These are phyloP conservation scores for Myioborus miniatus DNA, from an alignment of 2,797 vertebrate species.

Conservation along the genomic window DNA sequence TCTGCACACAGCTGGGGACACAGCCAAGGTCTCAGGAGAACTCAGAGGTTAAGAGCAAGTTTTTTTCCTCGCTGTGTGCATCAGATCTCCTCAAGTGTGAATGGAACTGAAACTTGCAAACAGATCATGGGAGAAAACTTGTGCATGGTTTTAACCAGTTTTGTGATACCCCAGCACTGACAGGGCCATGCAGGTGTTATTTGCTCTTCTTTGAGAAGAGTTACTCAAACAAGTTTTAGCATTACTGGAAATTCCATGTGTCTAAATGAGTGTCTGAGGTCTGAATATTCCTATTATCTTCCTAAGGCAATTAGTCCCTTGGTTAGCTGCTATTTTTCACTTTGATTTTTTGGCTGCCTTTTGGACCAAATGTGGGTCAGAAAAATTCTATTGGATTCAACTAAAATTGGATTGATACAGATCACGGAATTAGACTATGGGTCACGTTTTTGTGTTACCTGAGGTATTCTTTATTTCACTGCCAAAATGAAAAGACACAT, in stretches of 20 bases:
- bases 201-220: neutral
- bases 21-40: neutral
- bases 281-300: neutral
- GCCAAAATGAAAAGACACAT: neutral
- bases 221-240: neutral
- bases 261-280: neutral
- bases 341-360: neutral
- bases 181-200: neutral
- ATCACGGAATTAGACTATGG: neutral
- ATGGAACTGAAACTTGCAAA: neutral
- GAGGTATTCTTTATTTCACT: constrained; percentile 23
- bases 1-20: neutral
- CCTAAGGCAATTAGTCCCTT: neutral
- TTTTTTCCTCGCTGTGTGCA: fast-evolving
- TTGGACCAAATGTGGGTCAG: neutral
- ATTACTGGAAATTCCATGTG: neutral
- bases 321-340: neutral
- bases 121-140: fast-evolving
- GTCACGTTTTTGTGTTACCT: neutral
- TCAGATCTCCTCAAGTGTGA: fast-evolving
- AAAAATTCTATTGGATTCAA: constrained; percentile 10
- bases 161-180: fast-evolving
- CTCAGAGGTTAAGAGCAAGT: neutral
- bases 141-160: neutral
- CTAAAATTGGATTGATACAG: neutral